Base-by-base conservation (phyloP, 2,888 invertebrate species). In the Macrophya alboannulata region DNA sequence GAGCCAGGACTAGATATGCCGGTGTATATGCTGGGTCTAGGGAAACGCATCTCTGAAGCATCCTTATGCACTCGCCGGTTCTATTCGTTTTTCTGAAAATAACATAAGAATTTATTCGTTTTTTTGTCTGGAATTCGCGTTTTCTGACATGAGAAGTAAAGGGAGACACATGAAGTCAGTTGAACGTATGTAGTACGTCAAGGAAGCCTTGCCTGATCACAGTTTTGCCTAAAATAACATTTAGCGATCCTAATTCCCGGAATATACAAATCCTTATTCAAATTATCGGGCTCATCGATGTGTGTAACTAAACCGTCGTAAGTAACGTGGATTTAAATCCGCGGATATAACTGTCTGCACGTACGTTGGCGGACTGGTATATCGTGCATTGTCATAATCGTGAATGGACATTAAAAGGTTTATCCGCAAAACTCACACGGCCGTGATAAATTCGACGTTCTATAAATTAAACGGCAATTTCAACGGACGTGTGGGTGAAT, bases 11-110 rank as follows among this genome's bases (percentile, higher is more conserved):
- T 87, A 97, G 91, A 92, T 97, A 96, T 0, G 97, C 97, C 65
- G 96, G 96, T 0, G 96, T 95, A 91, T 97, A 97, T 84, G 95
- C 94, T 0, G 96, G 96, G 91, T 97, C 96, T 85, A 97, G 92
- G 0, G 94, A 92, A 71, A 97, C 95, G 91, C 97, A 97, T 72
- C 95, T 95, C 90, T 96, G 95, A 83, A 97, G 91, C 96, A 97
- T 96, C 87, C 94, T 94, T 68, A 96, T 94, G 0, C 97, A 95
- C 88, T 96, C 96, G 12, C 94, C 91, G 15, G 96, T 95, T 84
- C 96, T 94, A 90, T 97, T 97, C 88, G 95, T 95, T 92, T 95
- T 96, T 89, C 97, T 97, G 92, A 8, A 94, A 94, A 71, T 74
- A 15, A 6, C 15, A 68, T 2, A 82, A 9, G 31, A 12, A 65